Base-by-base conservation (phyloP, 2,797 vertebrate species). In the Thaleichthys pacificus region DNA sequence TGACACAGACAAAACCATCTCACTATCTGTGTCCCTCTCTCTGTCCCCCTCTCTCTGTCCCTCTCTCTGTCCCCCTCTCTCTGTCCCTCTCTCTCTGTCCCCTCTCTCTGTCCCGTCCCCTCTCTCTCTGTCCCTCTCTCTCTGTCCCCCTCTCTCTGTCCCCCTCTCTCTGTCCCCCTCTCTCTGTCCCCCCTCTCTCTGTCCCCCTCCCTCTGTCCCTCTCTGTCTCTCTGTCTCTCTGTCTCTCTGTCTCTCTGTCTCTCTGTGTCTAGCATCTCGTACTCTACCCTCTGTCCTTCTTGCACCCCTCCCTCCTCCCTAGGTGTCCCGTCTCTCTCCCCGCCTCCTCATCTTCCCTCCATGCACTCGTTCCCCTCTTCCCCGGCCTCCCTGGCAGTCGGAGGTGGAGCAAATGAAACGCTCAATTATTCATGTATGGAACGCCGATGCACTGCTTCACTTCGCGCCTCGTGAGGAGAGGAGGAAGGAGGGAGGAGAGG, bases 341-440 rank as follows among this genome's bases (percentile, higher is more conserved):
- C 0, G 6, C 8, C 26, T 26, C 26, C 32, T 32, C 32, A 32
- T 32, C 32, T 32, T 21, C 64, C 35, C 22, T 22, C n/a, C 21
- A 24, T 66, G 64, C 64, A 49, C 64, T 42, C n/a, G 19, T 42
- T 64, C 35, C 65, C 65, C 51, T 68, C 73, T 85, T 77, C 56
- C 80, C 60, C 60, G n/a, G 19, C 84, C 81, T 62, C 75, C 69
- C 78, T 72, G 17, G 70, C 71, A 68, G 76, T 79, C 15, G 7
- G 62, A 81, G 65, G 78, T 58, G 58, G 77, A 77, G 66, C 72
- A 5, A 81, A 81, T 66, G 54, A 88, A 82, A 80, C 24, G 68
- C 42, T 91, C 32, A 91, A 91, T 91, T 88, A 91, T 93, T 90
- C 87, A 92, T 89, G 75, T 73, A 69, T 21, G 68, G 78, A 71